A percentile compares a stretch with the other conserved stretches of the same genome.
Conservation (phyloP, 2,888 invertebrate species). For the Isoperla grammatica region DNA sequence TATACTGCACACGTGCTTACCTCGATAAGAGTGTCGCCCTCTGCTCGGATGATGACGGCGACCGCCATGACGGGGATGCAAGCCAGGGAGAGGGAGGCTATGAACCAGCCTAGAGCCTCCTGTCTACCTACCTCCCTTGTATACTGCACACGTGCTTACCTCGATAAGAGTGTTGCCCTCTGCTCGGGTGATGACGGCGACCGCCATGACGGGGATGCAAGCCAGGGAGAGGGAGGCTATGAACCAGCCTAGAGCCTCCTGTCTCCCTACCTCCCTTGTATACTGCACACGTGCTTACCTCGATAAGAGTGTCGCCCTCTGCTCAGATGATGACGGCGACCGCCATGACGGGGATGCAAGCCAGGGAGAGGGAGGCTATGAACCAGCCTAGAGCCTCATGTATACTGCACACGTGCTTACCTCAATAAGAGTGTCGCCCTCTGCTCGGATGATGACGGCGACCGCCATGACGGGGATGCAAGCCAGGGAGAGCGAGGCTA, state of each 20-base stretch:
- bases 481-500: constrained; percentile 73
- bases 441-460: constrained; percentile 61
- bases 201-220: constrained; percentile 78
- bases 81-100: constrained; percentile 73
- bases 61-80: constrained; percentile 82
- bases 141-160: no score
- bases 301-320: constrained; percentile 62
- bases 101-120: constrained; percentile 80
- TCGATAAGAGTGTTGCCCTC: constrained; percentile 65
- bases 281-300: no score
- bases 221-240: constrained; percentile 76
- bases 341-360: constrained; percentile 81
- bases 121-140: no score
- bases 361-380: constrained; percentile 72
- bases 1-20: constrained; percentile 45
- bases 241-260: constrained; percentile 80
- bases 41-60: constrained; percentile 61
- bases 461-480: constrained; percentile 82
- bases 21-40: constrained; percentile 65
- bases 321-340: constrained; percentile 63
- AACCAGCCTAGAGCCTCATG: constrained; percentile 82
- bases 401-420: no score
- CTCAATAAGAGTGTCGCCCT: constrained; percentile 65
- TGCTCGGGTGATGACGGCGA: constrained; percentile 63
- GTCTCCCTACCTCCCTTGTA: no score